A percentile compares a stretch with the other conserved stretches of the same genome.
These are phyloP conservation scores for Monoplex corrugatus DNA, from an alignment of 2,888 invertebrate genomes.

Conservation along the genomic window DNA sequence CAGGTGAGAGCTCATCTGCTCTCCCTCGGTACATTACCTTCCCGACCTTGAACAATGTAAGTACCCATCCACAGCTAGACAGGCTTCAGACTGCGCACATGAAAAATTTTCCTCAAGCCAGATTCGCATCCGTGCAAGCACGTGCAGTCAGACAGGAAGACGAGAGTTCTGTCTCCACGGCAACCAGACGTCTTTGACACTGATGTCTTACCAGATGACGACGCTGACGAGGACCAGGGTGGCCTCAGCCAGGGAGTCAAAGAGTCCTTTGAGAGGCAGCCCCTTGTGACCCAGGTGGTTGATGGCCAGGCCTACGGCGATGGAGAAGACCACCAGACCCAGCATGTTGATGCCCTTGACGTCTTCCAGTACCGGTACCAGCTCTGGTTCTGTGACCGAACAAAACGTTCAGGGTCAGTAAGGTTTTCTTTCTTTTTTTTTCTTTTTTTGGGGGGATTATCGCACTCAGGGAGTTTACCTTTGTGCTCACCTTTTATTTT, in stretches of 20 bases:
- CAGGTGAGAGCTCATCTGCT: too few relatives aligned
- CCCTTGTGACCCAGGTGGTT: constrained; percentile 93
- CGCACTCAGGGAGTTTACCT: too few relatives aligned
- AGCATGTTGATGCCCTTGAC: constrained; percentile 82
- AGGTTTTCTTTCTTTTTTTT: too few relatives aligned
- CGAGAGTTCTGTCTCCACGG: constrained; percentile 88
- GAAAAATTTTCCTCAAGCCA: too few relatives aligned
- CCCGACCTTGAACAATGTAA: too few relatives aligned
- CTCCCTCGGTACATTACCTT: too few relatives aligned
- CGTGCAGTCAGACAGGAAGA: too few relatives aligned
- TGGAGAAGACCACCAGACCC: constrained; percentile 82
- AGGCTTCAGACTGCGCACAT: too few relatives aligned
- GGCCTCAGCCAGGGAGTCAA: constrained; percentile 92
- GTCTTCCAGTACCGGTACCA: constrained; percentile 49
- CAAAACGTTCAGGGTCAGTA: background rate
- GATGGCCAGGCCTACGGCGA: constrained; percentile 92
- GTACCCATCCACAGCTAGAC: too few relatives aligned
- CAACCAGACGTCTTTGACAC: constrained; percentile 93
- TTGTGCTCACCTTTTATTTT: too few relatives aligned
- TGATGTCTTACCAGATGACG: constrained; percentile 92
- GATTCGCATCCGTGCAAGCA: too few relatives aligned
- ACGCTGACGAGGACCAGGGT: constrained; percentile 97
- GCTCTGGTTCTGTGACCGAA: constrained; percentile 10
- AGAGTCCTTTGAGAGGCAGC: constrained; percentile 91
- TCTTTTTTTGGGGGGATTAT: too few relatives aligned